These are phyloP conservation scores for Erithacus rubecula DNA, from an alignment of 2,797 vertebrate species.

Conservation along the genomic window DNA sequence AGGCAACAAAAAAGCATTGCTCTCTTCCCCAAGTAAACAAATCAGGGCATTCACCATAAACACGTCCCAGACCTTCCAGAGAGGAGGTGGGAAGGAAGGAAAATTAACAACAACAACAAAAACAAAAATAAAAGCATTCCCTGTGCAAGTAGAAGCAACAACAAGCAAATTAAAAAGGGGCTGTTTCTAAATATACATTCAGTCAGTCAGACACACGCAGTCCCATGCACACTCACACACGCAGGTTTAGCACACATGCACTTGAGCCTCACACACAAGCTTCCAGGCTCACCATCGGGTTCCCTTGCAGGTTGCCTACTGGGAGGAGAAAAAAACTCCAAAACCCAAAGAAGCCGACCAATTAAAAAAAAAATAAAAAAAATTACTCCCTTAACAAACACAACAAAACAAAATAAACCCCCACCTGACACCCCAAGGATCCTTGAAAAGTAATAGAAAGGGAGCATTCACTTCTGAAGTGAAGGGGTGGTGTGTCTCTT, in stretches of 20 bases:
- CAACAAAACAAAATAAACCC: background rate
- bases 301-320: slow-evolving; percentile 68
- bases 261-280: slow-evolving; percentile 52
- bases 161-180: slow-evolving; percentile 59
- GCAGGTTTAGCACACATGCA: background rate
- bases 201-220: slow-evolving; percentile 34
- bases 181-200: slow-evolving; percentile 54
- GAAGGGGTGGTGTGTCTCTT: slow-evolving; percentile 70
- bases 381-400: slow-evolving; percentile 12
- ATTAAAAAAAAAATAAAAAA: slow-evolving; percentile 1
- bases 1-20: slow-evolving; percentile 81
- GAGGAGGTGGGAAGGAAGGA: background rate
- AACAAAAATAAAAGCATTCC: slow-evolving; percentile 27
- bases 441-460: slow-evolving; percentile 66
- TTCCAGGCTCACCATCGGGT: slow-evolving; percentile 62
- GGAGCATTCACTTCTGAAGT: slow-evolving; percentile 69
- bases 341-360: background rate
- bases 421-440: slow-evolving; percentile 40
- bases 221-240: slow-evolving; percentile 27
- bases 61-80: slow-evolving; percentile 39
- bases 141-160: slow-evolving; percentile 62
- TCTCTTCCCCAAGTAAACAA: slow-evolving; percentile 77
- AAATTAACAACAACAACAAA: background rate
- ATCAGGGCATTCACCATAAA: slow-evolving; percentile 64
- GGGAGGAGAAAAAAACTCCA: background rate